These are phyloP conservation scores for Sinocyclocheilus grahami DNA, from an alignment of 2,113 vertebrate genomes.

Conservation along the genomic window DNA sequence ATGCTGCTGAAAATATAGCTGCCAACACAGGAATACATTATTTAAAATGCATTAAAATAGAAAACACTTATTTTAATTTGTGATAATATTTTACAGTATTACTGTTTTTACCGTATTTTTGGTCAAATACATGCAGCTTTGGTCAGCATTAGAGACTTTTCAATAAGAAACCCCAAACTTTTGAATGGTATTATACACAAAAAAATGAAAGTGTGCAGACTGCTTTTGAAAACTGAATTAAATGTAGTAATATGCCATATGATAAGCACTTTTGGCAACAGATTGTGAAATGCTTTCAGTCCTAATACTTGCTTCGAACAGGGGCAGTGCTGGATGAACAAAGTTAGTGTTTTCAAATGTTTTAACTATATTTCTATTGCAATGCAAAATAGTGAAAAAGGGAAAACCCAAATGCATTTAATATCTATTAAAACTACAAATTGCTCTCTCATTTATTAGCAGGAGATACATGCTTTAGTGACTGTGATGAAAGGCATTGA, in stretches of 20 bases:
- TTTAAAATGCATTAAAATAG: not conserved
- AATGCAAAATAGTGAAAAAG: not conserved
- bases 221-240: not conserved
- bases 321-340: not conserved
- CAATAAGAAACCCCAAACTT: not conserved
- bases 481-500: constrained; percentile 45
- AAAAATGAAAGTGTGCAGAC: not conserved
- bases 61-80: not conserved
- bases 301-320: not conserved
- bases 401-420: not conserved
- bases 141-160: not conserved
- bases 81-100: not conserved
- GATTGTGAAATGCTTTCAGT: not conserved
- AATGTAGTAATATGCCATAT: not conserved
- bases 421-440: not conserved
- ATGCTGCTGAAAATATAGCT: not conserved
- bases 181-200: not conserved
- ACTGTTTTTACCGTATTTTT: not conserved
- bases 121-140: not conserved
- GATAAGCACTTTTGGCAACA: not conserved
- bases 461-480: not conserved
- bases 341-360: not conserved
- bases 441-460: not conserved
- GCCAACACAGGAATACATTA: not conserved
- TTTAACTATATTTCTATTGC: not conserved